phyloP scores from a whole-genome alignment of 2,113 vertebrate species.

The Silurus asotus region DNA sequence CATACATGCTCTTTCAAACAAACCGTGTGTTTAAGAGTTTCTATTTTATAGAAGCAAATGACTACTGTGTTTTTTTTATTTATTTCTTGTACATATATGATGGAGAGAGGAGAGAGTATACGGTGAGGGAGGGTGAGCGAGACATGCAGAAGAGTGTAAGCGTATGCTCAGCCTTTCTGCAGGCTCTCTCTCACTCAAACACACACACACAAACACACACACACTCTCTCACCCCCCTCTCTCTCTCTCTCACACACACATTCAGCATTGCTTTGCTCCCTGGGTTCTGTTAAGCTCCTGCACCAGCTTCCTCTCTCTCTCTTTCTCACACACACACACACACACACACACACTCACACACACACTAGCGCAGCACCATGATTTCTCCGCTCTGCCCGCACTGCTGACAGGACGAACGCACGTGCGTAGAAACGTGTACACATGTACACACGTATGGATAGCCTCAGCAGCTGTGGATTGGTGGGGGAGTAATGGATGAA shows the following conservation, averaged over 20 bases:
- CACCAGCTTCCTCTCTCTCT: not conserved
- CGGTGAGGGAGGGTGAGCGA: conserved; percentile 36
- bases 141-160: conserved; percentile 35
- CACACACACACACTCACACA: not conserved
- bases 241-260: not conserved
- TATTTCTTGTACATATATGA: conserved; percentile 9
- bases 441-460: conserved; percentile 33
- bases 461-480: conserved; percentile 45
- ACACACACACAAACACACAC: conserved; percentile 3
- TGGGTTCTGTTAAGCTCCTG: conserved; percentile 22
- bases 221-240: not conserved
- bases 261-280: conserved; percentile 16
- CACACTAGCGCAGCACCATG: conserved; percentile 41
- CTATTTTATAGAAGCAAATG: not conserved
- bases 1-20: not conserved
- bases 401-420: conserved; percentile 17
- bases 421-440: conserved; percentile 15
- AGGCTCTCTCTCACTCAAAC: conserved; percentile 11
- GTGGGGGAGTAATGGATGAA: conserved; percentile 58
- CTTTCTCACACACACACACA: conserved; percentile 1
- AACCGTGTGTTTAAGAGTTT: no score
- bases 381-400: conserved; percentile 37
- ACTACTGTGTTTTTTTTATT: conserved; percentile 15
- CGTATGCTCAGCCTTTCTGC: conserved; percentile 35
- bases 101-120: conserved; percentile 5